Base-by-base conservation (phyloP, 2,797 vertebrate species). In the Siniperca obscura region DNA sequence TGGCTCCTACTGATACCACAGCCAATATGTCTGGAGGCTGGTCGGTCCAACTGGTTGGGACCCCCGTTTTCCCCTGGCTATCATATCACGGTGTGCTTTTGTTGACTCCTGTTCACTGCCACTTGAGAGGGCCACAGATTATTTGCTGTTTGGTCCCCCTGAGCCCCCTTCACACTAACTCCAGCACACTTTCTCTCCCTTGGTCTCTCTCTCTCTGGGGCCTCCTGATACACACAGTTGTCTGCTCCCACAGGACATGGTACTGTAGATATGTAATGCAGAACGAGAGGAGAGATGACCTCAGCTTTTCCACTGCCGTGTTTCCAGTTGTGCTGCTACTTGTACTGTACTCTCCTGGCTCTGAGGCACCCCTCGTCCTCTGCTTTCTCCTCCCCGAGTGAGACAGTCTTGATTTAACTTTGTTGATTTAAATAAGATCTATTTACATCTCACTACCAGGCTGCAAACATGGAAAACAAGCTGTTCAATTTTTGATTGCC, bases 81-180 rank as follows among this genome's bases (percentile, higher is more conserved):
- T 95, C 91, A 89, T 90, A 95, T 95, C 87, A 72, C 87, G 13
- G 40, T 89, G 92, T 94, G 93, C 93, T 94, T 93, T 87, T 88
- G 87, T 88, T 94, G 93, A 94, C 93, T 94, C 92, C 90, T 90
- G 87, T 83, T 89, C 86, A 85, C 87, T 84, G 93, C 90, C 85
- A 90, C 90, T 91, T 84, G 88, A 93, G 92, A 95, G 91, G 92
- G 80, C 90, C 89, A 85, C 81, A 92, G 91, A 92, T 93, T 91
- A 92, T 87, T 89, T 84, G 86, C 84, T 76, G 74, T 74, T 83
- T 34, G 36, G 77, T 66, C 88, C 91, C 85, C 82, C 85, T 60
- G 83, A 90, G 83, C 66, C 83, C 66, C 78, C 46, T 89, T 88
- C 88, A 86, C 84, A 83, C 87, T 83, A 87, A 92, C 86, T 86